Base-by-base conservation (phyloP, 1,140 invertebrate species). In the Zaprionus tsacasi region DNA sequence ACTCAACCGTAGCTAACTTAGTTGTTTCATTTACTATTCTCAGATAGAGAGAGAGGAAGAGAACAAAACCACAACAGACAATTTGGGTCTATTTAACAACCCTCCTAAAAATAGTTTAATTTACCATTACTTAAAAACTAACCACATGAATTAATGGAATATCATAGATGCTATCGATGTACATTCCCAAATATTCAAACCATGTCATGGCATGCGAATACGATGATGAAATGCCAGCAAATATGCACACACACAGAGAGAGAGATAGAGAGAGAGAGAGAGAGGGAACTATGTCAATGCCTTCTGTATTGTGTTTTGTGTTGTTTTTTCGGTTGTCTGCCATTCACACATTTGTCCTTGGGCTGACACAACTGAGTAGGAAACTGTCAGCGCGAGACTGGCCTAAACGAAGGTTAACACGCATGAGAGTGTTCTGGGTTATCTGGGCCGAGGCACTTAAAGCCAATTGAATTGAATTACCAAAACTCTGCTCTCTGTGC, bases 201-300 rank as follows among this genome's bases (percentile, higher is more conserved):
- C 15, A 69, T 73, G 65, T 55, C 65, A 35, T 63, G 57, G 33
- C 67, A 59, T 36, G 52, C 59, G 21, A 75, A 64, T 45, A 45
- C n/a, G 43, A 54, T 70, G 56, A 68, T 68, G 65, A 69, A 73
- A 73, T 69, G 40, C 57, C 56, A 63, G 33, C 50, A 61, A 63
- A 69, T 35, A 64, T 68, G 66, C 63, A 81, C 63, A 81, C 71
- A 79, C n/a, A n/a, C n/a, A n/a, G n/a, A n/a, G n/a, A n/a, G n/a
- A n/a, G n/a, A n/a, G n/a, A n/a, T n/a, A 80, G 73, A 68, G 0
- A 15, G 1, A 43, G 2, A 15, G 2, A 45, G 6, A 17, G 6
- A 15, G 40, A 45, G n/a, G 67, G 78, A 87, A 87, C 80, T 88
- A 87, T 87, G 82, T 88, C 82, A 87, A 71, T 88, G 83, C 55